phyloP scores from a whole-genome alignment of 2,113 vertebrate species.

The Cebus imitator region DNA sequence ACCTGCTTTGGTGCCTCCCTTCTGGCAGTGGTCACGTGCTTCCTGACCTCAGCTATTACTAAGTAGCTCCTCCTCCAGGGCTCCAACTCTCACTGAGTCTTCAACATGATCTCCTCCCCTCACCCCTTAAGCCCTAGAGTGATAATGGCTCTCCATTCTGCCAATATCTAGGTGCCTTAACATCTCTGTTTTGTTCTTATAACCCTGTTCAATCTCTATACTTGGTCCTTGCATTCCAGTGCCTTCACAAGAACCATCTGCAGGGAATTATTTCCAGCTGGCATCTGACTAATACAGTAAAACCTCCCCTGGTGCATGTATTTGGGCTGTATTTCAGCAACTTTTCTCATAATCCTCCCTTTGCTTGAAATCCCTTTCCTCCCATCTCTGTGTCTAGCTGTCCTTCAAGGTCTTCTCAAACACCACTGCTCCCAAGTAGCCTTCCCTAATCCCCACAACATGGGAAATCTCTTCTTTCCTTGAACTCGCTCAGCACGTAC shows the following conservation, averaged over 20 bases:
- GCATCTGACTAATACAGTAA: conserved; percentile 27
- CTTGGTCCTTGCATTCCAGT: background rate
- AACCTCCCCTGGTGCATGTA: conserved; percentile 31
- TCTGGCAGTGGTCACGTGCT: background rate
- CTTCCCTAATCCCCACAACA: conserved; percentile 10
- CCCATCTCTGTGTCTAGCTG: conserved; percentile 15
- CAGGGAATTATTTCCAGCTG: conserved; percentile 73
- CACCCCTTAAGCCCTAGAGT: background rate
- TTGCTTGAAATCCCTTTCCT: conserved; percentile 37
- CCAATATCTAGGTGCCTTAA: background rate
- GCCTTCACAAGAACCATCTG: conserved; percentile 63
- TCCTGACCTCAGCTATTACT: background rate
- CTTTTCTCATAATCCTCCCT: conserved; percentile 44
- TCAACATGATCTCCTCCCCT: background rate
- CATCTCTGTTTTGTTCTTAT: background rate
- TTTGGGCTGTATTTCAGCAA: conserved; percentile 61
- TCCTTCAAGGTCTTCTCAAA: conserved; percentile 44
- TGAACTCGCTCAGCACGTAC: conserved; percentile 60
- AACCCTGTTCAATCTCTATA: background rate
- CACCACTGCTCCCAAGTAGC: conserved; percentile 8
- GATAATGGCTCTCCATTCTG: background rate
- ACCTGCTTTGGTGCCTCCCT: background rate
- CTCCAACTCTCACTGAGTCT: background rate
- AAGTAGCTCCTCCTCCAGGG: background rate
- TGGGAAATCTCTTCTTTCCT: conserved; percentile 56